Percentiles rank a stretch among this genome's conserved stretches.
Conservation (phyloP, 2,888 invertebrate species). For the Hypena proboscidalis region DNA sequence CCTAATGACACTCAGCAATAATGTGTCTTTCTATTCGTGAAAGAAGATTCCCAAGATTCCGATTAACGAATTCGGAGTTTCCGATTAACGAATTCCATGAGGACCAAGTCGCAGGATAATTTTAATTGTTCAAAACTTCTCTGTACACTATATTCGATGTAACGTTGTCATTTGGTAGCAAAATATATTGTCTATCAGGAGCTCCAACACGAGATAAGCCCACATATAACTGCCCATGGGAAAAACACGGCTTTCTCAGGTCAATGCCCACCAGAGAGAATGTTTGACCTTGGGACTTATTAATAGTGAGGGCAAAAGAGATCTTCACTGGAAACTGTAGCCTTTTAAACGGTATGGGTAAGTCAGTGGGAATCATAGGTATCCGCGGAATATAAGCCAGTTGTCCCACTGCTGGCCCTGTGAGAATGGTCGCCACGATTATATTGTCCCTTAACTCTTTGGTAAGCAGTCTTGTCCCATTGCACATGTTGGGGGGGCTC, state of each 20-base stretch:
- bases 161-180: too few species aligned
- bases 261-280: constrained; percentile 4
- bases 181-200: constrained; percentile 4
- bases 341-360: too few species aligned
- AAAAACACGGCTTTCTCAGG: constrained; percentile 3
- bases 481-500: too few species aligned
- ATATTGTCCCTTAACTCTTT: neutral
- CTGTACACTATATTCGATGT: too few species aligned
- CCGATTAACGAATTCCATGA: neutral
- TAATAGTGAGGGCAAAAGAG: constrained; percentile 1
- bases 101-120: neutral
- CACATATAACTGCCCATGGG: constrained; percentile 6
- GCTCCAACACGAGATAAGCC: constrained; percentile 1
- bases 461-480: too few species aligned
- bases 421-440: neutral
- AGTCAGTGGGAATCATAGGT: too few species aligned
- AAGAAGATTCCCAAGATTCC: too few species aligned
- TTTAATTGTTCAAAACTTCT: constrained; percentile 2
- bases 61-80: too few species aligned
- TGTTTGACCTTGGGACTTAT: constrained; percentile 1
- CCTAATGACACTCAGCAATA: too few species aligned
- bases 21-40: too few species aligned
- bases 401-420: neutral
- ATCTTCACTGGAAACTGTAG: neutral
- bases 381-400: too few species aligned